Percentiles rank a stretch among this genome's conserved stretches.
Evolutionary conservation across 2,113 vertebrate species (phyloP).

Genomic region (Cyanoderma ruficeps): DNA sequence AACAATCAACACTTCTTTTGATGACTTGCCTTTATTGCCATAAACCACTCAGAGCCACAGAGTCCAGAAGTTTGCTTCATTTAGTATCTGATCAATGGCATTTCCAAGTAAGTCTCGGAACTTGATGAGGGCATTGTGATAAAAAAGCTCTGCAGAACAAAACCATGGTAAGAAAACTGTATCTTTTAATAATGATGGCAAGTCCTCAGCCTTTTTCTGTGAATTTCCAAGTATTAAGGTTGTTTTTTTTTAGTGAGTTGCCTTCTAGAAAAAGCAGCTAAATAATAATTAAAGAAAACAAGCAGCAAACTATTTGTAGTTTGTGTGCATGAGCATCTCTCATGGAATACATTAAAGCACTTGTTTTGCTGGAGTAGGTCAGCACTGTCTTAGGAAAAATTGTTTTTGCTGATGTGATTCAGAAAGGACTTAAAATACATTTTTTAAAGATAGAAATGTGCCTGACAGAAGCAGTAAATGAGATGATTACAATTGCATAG

Average conservation of each 20-base stretch:
- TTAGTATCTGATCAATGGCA: neutral
- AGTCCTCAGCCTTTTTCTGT: neutral
- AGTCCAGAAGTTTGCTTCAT: neutral
- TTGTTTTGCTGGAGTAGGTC: neutral
- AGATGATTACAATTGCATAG: neutral
- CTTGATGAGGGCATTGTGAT: neutral
- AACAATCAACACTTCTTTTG: neutral
- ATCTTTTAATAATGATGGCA: neutral
- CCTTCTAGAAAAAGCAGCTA: neutral
- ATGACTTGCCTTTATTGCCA: neutral
- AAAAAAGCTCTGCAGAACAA: neutral
- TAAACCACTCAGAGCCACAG: neutral
- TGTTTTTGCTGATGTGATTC: neutral
- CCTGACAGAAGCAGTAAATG: neutral
- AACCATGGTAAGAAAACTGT: rapidly evolving
- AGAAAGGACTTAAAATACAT: neutral
- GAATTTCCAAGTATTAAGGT: neutral
- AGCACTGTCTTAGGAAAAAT: neutral
- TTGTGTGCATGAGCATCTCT: neutral
- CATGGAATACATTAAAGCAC: neutral
- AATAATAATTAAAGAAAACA: neutral
- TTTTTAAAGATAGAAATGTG: neutral
- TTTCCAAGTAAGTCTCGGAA: neutral
- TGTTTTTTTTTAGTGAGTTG: neutral
- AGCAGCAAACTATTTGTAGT: neutral